Base-by-base conservation (phyloP, 2,888 invertebrate genomes). In the Eilema griseolum region DNA sequence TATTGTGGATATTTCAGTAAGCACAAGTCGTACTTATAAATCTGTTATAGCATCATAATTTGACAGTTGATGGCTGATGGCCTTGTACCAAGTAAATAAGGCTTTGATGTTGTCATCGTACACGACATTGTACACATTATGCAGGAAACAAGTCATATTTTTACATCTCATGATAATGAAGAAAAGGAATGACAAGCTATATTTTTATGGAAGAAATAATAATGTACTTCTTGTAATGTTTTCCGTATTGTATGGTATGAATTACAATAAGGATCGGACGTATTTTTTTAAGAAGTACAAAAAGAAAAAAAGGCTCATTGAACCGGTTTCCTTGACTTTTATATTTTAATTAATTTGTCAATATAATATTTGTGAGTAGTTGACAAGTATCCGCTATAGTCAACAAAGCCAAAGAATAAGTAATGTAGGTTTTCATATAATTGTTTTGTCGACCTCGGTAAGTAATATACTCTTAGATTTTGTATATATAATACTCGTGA, bases 61-160 rank as follows among this genome's bases (percentile, higher is more conserved):
- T 72, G 71, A 66, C 66, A 70, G 57, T 23, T 74, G 70, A 73
- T 72, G 67, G 61, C 69, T 37, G 66, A 11, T 70, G 72, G 63
- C 80, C 80, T 82, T 79, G 82, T 20, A 41, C n/a, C 28, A 60
- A 26, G 74, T 72, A 74, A 73, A 75, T 74, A 69, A 52, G 66
- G 37, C 67, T 74, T 75, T 74, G 24, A 16, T 56, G 56, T 57
- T 76, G 71, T 78, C 72, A 79, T 73, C 66, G 46, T 52, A 69
- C 41, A 16, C 67, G 70, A 66, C 61, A 63, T n/a, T 66, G 24
- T 74, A 62, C 41, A 46, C 61, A 66, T 64, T 24, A 11, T 11
- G 31, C 69, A 73, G 69, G 56, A 69, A 71, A 75, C 61, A 52
- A 37, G 68, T 28, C 37, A 64, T 61, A 66, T 62, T 20, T 71